Base-by-base conservation (phyloP, 2,888 invertebrate genomes). In the Sminthurinus aureus region DNA sequence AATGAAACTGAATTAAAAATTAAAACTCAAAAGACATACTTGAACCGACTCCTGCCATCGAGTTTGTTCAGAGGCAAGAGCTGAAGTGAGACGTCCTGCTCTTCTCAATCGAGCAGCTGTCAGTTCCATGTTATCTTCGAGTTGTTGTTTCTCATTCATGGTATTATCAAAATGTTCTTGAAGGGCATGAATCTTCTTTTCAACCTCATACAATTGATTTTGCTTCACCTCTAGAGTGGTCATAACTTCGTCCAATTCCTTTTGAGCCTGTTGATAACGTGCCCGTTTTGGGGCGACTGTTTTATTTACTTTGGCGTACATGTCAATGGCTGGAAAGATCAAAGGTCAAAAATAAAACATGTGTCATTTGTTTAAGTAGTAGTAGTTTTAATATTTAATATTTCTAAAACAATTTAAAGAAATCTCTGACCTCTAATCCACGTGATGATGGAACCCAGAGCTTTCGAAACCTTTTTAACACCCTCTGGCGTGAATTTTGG, bases 251-350 rank as follows among this genome's bases (percentile, higher is more conserved):
- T 93, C 93, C 71, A 97, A 91, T 89, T 96, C 95, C 9, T 91
- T 91, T 88, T 96, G 95, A 20, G 87, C 87, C 0, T 81, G 64
- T 67, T 86, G 64, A 69, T 87, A 88, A 18, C 84, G 75, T 85
- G 94, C 92, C 82, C 95, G 93, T 91, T 98, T 98, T 0, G 97
- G 97, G 89, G 96, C 96, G 0, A 98, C 97, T 11, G 96, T 93
- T 90, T 94, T 93, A 90, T 94, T 96, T 0, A 97, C 95, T 91
- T 95, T 95, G 0, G 96, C 94, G 90, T 97, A 98, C 89, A 94
- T 94, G 89, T 97, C 96, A 87, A 98, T 95, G 0, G 98, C 97
- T 89, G 38, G n/a, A n/a, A n/a, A n/a, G n/a, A n/a, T n/a, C n/a
- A 38, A 38, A 38, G 3, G 6, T 38, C 38, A 38, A 38, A 38